These are phyloP conservation scores for Apaloderma vittatum DNA, from an alignment of 2,113 vertebrate species.

Conservation along the genomic window DNA sequence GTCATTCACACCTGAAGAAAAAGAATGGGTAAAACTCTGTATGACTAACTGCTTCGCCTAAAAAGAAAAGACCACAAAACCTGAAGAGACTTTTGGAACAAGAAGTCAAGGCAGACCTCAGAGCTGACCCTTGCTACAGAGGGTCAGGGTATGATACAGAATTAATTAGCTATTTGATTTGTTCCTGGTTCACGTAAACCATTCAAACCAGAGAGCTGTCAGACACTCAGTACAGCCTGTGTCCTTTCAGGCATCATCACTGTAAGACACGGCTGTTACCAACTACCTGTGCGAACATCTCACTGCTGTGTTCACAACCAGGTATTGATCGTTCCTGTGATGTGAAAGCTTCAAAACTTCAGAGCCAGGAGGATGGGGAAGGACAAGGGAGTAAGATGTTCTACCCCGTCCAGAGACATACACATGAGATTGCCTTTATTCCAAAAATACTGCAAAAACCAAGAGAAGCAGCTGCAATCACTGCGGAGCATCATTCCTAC, in stretches of 20 bases:
- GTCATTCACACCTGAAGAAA: too few relatives aligned
- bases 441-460: not conserved
- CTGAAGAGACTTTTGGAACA: not conserved
- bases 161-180: not conserved
- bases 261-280: not conserved
- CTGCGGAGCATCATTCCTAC: not conserved
- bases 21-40: not conserved
- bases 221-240: not conserved
- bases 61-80: not conserved
- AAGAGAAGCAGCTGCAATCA: not conserved
- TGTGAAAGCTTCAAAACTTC: not conserved
- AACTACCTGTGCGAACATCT: not conserved
- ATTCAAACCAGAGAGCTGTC: not conserved
- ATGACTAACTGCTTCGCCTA: not conserved
- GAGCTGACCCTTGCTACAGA: not conserved
- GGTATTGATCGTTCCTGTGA: fast-evolving
- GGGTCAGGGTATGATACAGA: not conserved
- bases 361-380: not conserved
- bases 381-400: not conserved
- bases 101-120: not conserved
- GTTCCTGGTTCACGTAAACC: not conserved
- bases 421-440: not conserved
- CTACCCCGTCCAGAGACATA: not conserved
- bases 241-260: not conserved
- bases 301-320: not conserved